Base-by-base conservation (phyloP, 2,888 invertebrate genomes). In the Halictus quadricinctus region DNA sequence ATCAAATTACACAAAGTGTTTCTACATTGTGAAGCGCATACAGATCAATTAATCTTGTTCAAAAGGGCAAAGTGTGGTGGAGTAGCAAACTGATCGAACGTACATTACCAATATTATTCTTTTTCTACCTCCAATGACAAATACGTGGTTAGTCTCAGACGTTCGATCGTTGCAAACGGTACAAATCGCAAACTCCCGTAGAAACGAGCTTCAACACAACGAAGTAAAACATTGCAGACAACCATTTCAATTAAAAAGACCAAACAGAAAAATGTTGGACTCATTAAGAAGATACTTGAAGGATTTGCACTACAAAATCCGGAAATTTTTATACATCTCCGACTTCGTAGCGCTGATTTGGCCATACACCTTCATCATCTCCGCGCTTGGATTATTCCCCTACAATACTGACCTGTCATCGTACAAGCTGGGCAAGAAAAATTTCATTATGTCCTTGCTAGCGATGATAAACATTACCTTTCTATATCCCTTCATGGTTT, bases 361-460 rank as follows among this genome's bases (percentile, higher is more conserved):
- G 18, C 91, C 91, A 0, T 88, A 84, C 12, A 87, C 92, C 18
- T 76, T 82, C 6, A 21, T 92, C 0, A 86, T 84, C 15, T 83
- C 79, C 13, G 10, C 91, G 0, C 50, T 88, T 12, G 93, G 93
- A 8, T 48, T 92, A 0, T 89, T 93, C 5, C 91, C 93, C 0
- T 93, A 88, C 78, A 89, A 88, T 48, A 81, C 79, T 36, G 84
- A 85, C 2, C 66, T 83, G 0, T 73, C 84, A 3, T 41, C 29
- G 21, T 76, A 87, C 15, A 76, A 70, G 13, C 10, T 43, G 6
- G 91, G 91, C 0, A 91, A 72, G 64, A 50, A 15, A 1, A 81
- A 79, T 0, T 87, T 85, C 10, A n/a, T 87, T 2, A 86, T 79
- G 43, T 88, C 92, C 0, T 84, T 83, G 36, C 6, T 92, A 2